Evolutionary conservation across 2,113 vertebrate genomes (phyloP), one percentile per base, ranked within the genome.

Genomic region (Menidia beryllina): DNA sequence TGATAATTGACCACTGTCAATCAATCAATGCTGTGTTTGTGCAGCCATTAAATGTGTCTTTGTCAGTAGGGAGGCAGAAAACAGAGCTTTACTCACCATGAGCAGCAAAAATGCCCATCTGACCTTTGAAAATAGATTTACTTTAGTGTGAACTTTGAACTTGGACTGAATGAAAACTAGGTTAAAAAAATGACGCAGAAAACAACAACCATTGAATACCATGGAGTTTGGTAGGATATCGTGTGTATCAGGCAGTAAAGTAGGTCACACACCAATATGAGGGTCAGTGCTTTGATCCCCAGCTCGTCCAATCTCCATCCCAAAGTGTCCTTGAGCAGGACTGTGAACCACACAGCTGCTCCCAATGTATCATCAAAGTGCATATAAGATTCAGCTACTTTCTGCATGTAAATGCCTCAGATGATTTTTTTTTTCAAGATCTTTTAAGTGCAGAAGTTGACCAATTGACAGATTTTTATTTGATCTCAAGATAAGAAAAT

Each of bases 1-100:
- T 81, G 81, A 91, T 91, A 89, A 92, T 89, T 86, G 91, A 86
- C 83, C 55, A 48, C 83, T 89, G 89, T 89, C 89, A 88, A 89
- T 90, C 88, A 82, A 86, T 89, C 87, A 77, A 66, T 17, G 20
- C 45, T 34, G 75, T 79, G 76, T 84, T 85, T 77, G 80, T 75
- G 80, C 63, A 77, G 79, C 81, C 72, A 71, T 77, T 82, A 65
- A 77, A 58, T 34, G 49, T 58, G 38, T 79, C 72, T 75, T 72
- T 75, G 59, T 65, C 36, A 24, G 13, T 21, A 45, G 54, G 57
- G 49, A 21, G 34, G 54, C 24, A 14, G 11, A 66, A 70, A 71
- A 51, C 0, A 39, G 34, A 58, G 24, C 19, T 68, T 63, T 54
- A 11, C 19, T 23, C 24, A 47, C 36, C 7, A n/a, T 30, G 15